Percentiles rank a stretch among this genome's conserved stretches.
phyloP scores from a whole-genome alignment of 2,797 vertebrate species.

The Catharus ustulatus region DNA sequence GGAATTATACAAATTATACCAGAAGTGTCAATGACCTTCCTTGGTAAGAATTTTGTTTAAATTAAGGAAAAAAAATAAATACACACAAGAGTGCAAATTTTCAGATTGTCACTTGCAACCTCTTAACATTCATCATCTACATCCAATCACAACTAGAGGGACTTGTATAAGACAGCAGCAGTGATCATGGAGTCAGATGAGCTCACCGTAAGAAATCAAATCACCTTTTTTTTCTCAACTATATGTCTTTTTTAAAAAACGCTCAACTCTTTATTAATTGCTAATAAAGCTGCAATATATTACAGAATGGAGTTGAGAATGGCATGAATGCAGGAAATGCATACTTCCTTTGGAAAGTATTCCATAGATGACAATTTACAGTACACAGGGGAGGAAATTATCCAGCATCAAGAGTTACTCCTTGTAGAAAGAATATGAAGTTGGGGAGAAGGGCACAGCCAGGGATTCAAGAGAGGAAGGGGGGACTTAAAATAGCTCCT shows the following conservation, averaged over 20 bases:
- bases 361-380: conserved; percentile 69
- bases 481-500: conserved; percentile 79
- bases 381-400: conserved; percentile 67
- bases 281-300: conserved; percentile 73
- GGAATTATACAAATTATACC: conserved; percentile 75
- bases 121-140: conserved; percentile 82
- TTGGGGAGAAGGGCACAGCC: conserved; percentile 67
- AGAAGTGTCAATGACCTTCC: conserved; percentile 74
- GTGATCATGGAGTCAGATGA: conserved; percentile 71
- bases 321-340: conserved; percentile 66
- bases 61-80: conserved; percentile 78
- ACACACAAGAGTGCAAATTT: conserved; percentile 86
- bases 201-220: conserved; percentile 67
- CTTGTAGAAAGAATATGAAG: conserved; percentile 76
- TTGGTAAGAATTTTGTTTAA: conserved; percentile 73
- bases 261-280: conserved; percentile 65
- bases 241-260: conserved; percentile 70
- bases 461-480: conserved; percentile 66
- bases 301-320: conserved; percentile 69
- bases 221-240: conserved; percentile 35
- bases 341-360: conserved; percentile 73
- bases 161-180: conserved; percentile 73
- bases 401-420: conserved; percentile 75
- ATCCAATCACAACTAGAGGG: conserved; percentile 77
- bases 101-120: conserved; percentile 89